Evolutionary conservation across 2,113 vertebrate genomes (phyloP), one percentile per base, ranked within the genome.

Genomic region (Pavo muticus): DNA sequence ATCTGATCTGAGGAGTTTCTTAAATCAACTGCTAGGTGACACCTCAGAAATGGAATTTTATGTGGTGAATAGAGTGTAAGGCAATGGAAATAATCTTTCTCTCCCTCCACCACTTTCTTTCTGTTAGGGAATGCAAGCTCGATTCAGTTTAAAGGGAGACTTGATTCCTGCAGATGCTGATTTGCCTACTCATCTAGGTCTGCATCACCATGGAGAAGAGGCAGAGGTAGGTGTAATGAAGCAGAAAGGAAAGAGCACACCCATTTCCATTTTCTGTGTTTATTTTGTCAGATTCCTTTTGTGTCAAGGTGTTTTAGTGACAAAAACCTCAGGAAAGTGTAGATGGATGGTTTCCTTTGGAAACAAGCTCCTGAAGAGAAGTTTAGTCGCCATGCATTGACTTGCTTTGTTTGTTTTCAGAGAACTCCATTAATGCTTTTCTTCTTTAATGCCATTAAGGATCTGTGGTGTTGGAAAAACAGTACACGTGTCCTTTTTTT

Each of bases 131-230:
- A 99, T 99, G 99, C 98, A 99, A 96, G 99, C 98, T 90, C 98
- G 99, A 25, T 99, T 99, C 96, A 98, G 98, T 94, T 99, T 99
- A 63, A 97, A 98, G 14, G 99, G 99, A 87, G 98, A 97, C 47
- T 96, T 99, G 45, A 98, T 99, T 90, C 98, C 98, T 1, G 98
- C 98, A 2, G 97, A 98, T 24, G 94, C 98, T 87, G 99, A 99
- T 92, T 96, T 99, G 44, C 99, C 99, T 27, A 99, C 98, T 56
- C 98, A 99, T 95, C 96, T 99, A 85, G 99, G 99, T 48, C 97
- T 99, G 84, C 99, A 99, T 92, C 99, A 99, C 94, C 99, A 99
- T 59, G 99, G 99, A 97, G 99, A 99, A 44, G 99, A 99, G 95
- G 99, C 99, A 42, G 99, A 99, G 98, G 99, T 99, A 94, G 97